Conservation (phyloP, 2,113 vertebrate species). For the Pagrus major region DNA sequence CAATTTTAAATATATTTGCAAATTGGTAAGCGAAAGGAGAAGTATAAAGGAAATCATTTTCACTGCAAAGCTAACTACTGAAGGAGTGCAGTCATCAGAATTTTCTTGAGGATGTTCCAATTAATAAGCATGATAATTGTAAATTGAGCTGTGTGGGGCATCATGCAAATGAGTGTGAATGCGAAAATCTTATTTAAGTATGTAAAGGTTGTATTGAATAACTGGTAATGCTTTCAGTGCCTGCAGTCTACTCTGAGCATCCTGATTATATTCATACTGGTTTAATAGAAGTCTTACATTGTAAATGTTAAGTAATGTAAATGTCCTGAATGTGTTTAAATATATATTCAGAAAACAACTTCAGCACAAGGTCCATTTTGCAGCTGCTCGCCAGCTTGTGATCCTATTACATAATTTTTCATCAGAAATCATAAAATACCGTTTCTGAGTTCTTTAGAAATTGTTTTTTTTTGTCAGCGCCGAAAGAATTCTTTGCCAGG, state of each 20-base stretch:
- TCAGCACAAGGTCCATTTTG: background rate
- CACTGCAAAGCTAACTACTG: background rate
- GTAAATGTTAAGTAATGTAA: background rate
- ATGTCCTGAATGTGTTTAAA: background rate
- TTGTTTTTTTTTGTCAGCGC: background rate
- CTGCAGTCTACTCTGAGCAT: background rate
- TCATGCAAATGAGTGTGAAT: constrained; percentile 5
- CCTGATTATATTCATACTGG: background rate
- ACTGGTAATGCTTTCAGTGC: background rate
- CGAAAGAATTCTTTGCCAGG: background rate
- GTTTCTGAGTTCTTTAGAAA: background rate
- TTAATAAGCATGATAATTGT: constrained; percentile 16
- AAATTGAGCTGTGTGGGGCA: background rate
- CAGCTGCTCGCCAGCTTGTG: background rate
- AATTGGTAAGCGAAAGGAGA: background rate
- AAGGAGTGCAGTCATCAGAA: background rate
- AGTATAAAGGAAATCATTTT: background rate
- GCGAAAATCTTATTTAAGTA: background rate
- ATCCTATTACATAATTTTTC: background rate
- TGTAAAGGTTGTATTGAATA: background rate
- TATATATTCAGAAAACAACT: background rate
- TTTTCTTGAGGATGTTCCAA: constrained; percentile 11
- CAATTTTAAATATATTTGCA: constrained; percentile 10
- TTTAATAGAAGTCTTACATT: background rate
- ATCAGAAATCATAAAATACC: background rate